Evolutionary conservation across 1,140 invertebrate species (phyloP), one percentile per base, ranked within the genome.

Genomic region (Drosophila trapezifrons): DNA sequence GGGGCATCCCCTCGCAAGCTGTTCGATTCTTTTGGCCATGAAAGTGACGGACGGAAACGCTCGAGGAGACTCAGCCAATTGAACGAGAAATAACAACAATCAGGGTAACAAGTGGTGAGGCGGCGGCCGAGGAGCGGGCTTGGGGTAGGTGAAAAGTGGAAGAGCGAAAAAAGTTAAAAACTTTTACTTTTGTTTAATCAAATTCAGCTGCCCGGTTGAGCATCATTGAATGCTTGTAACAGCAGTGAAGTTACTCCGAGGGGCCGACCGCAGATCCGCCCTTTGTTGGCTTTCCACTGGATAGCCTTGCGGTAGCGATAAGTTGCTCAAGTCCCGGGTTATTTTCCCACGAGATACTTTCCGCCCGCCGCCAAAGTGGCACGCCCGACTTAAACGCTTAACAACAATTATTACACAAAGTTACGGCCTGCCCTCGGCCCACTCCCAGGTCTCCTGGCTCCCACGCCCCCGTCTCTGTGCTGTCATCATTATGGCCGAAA

Each of bases 101-200:
- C 51, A 67, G 62, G 78, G 75, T 51, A 86, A 79, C 59, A 87
- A 67, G 54, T 42, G 60, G 25, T n/a, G 51, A 22, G 55, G 17
- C 37, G 25, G 18, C 8, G 2, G 2, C 1, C 1, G 25, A 27
- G 13, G n/a, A n/a, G 3, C 15, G 13, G 45, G 12, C 0, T 10
- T 15, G 25, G 12, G 35, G 25, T 18, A 32, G 37, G 37, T 49
- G 37, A 43, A 66, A 67, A 76, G 52, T 49, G 83, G 60, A 62
- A 66, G 58, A 54, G 56, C 56, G 38, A 69, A 75, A 81, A 75
- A 86, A 80, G 84, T 83, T 87, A 37, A 72, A 80, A 87, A 87
- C 76, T 87, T 87, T 87, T 80, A 80, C 84, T 87, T 89, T 87
- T 87, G 76, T 89, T 87, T 89, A 89, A 87, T 89, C 83, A 87